phyloP scores from a whole-genome alignment of 2,797 vertebrate genomes.

The Parauchenoglanis ngamensis region DNA sequence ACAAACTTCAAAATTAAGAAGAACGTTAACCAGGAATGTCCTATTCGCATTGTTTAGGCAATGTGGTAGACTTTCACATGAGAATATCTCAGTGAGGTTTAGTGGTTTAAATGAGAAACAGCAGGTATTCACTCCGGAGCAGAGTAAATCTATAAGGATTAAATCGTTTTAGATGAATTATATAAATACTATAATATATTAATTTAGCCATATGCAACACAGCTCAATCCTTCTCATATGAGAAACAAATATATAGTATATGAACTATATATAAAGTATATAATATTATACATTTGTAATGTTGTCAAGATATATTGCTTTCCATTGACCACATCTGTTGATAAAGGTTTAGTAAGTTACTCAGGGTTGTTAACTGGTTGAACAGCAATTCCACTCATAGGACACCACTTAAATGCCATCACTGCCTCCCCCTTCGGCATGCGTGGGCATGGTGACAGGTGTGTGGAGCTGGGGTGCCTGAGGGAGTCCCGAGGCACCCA shows the following conservation, averaged over 20 bases:
- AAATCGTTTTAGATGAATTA: background rate
- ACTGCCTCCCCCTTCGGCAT: conserved; percentile 25
- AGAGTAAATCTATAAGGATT: background rate
- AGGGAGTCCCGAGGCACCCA: conserved; percentile 75
- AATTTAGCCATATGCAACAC: background rate
- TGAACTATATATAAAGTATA: background rate
- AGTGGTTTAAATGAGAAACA: background rate
- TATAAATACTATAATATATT: background rate
- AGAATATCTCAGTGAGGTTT: background rate
- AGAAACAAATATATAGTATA: background rate
- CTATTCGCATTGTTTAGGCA: background rate
- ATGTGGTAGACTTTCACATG: background rate
- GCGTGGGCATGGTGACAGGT: conserved; percentile 68
- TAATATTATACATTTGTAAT: background rate
- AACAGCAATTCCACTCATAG: conserved; percentile 13
- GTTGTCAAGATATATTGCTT: background rate
- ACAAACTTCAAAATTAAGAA: background rate
- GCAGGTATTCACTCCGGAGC: background rate
- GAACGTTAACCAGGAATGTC: background rate
- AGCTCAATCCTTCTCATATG: background rate
- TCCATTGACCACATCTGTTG: background rate
- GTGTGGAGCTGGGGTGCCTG: conserved; percentile 71
- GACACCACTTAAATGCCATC: conserved; percentile 42
- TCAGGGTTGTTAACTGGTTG: background rate
- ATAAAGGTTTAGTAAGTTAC: conserved; percentile 15